Conservation (phyloP, 2,113 vertebrate species). For the Cyphomyrus plagiostoma region DNA sequence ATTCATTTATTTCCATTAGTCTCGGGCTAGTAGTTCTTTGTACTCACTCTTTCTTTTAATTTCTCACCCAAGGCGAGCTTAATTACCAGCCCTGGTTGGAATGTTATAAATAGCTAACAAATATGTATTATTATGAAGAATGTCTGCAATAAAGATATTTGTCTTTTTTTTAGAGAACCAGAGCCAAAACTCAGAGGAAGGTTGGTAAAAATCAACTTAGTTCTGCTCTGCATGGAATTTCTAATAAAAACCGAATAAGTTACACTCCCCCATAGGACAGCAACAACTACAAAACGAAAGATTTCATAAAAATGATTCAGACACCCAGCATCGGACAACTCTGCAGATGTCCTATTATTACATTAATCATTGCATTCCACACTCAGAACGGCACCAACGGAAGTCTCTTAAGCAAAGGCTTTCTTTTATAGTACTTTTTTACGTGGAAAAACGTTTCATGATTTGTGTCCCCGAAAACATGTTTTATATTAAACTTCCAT, state of each 20-base stretch:
- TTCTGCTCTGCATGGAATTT: constrained; percentile 15
- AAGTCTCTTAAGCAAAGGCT: background rate
- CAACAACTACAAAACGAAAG: background rate
- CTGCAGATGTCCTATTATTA: background rate
- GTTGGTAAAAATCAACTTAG: constrained; percentile 26
- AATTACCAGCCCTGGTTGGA: background rate
- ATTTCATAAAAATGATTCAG: background rate
- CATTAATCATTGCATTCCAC: background rate
- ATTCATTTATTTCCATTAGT: background rate
- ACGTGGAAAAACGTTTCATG: constrained; percentile 1
- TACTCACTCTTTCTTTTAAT: background rate
- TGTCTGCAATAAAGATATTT: background rate
- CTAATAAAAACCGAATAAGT: background rate
- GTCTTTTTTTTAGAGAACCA: constrained; percentile 44
- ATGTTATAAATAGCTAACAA: background rate
- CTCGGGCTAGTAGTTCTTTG: background rate
- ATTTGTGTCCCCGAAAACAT: background rate
- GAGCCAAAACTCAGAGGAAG: constrained; percentile 49
- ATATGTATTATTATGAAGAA: background rate
- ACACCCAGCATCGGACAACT: background rate
- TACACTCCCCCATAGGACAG: background rate
- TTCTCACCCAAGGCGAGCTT: background rate
- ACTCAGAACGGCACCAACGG: background rate
- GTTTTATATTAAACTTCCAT: background rate
- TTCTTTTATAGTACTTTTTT: background rate